phyloP scores from a whole-genome alignment of 2,888 invertebrate species.

The Hermodice carunculata region DNA sequence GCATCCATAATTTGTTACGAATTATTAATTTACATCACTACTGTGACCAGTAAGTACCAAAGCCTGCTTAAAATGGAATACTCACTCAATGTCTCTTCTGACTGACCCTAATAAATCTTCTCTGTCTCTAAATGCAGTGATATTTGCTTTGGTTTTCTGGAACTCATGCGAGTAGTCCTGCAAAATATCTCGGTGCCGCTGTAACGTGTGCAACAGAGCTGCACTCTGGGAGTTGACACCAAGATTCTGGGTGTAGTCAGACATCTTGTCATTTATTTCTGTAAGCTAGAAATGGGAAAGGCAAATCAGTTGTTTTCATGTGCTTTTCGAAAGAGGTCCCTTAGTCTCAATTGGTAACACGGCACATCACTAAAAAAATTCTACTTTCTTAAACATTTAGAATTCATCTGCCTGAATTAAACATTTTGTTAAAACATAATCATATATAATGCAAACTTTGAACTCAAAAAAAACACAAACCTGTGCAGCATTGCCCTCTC shows the following conservation, averaged over 20 bases:
- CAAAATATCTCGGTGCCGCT: conserved; percentile 95
- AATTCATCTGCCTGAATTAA: too few relatives aligned
- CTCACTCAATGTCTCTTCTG: conserved; percentile 74
- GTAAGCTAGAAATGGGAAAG: conserved; percentile 82
- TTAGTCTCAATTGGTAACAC: too few relatives aligned
- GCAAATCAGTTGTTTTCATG: too few relatives aligned
- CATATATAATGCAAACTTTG: too few relatives aligned
- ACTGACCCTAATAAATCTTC: conserved; percentile 84
- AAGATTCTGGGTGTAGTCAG: conserved; percentile 68
- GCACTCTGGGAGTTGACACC: conserved; percentile 73
- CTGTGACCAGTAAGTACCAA: neutral
- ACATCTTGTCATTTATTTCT: conserved; percentile 76
- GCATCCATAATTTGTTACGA: too few relatives aligned
- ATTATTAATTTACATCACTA: neutral
- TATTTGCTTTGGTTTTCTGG: conserved; percentile 84
- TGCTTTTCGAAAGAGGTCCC: too few relatives aligned
- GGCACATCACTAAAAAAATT: too few relatives aligned
- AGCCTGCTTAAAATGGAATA: too few relatives aligned
- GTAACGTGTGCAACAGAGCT: conserved; percentile 92
- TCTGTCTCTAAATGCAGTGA: conserved; percentile 78
- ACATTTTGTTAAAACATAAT: too few relatives aligned
- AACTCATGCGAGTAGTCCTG: conserved; percentile 94
- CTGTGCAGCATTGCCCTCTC: too few relatives aligned
- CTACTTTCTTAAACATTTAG: too few relatives aligned
- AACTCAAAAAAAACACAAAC: too few relatives aligned